Percentiles rank a stretch among this genome's conserved stretches.
These are phyloP conservation scores for Melolontha melolontha DNA, from an alignment of 2,888 invertebrate genomes.

Conservation along the genomic window DNA sequence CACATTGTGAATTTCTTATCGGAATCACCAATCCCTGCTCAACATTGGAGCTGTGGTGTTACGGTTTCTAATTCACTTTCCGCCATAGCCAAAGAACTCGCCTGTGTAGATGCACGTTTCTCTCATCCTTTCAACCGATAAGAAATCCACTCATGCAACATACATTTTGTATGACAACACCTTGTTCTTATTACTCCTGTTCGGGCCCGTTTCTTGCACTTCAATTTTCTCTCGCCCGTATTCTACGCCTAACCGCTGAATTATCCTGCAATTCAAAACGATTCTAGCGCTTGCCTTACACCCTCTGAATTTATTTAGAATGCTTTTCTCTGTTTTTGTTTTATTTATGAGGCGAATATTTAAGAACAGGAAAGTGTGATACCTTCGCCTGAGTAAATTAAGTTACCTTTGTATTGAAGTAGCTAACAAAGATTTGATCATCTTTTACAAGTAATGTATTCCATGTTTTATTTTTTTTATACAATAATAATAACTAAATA, in stretches of 20 bases:
- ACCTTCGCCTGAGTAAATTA: conserved; percentile 13
- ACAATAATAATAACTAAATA: too few species aligned
- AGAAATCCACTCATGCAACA: conserved; percentile 62
- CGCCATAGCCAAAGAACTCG: conserved; percentile 39
- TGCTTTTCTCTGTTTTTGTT: conserved; percentile 44
- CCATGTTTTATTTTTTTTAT: too few species aligned
- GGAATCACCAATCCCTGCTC: conserved; percentile 59
- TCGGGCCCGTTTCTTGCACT: conserved; percentile 53
- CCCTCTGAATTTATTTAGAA: conserved; percentile 48
- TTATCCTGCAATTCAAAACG: conserved; percentile 56
- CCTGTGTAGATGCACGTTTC: conserved; percentile 11
- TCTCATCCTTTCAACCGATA: conserved; percentile 45
- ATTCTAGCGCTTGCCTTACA: conserved; percentile 50
- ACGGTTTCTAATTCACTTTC: conserved; percentile 59
- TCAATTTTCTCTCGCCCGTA: conserved; percentile 55
- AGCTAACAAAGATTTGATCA: too few species aligned
- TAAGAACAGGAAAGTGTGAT: conserved; percentile 31
- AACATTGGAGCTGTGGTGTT: conserved; percentile 51
- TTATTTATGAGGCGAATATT: conserved; percentile 45
- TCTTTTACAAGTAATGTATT: too few species aligned
- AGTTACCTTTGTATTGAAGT: conserved; percentile 4
- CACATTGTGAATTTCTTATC: conserved; percentile 60
- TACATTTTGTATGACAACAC: conserved; percentile 63
- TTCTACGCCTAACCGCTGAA: conserved; percentile 54
- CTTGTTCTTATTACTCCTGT: conserved; percentile 55